These are phyloP conservation scores for Aldabrachelys gigantea DNA, from an alignment of 2,113 vertebrate genomes.

Conservation along the genomic window DNA sequence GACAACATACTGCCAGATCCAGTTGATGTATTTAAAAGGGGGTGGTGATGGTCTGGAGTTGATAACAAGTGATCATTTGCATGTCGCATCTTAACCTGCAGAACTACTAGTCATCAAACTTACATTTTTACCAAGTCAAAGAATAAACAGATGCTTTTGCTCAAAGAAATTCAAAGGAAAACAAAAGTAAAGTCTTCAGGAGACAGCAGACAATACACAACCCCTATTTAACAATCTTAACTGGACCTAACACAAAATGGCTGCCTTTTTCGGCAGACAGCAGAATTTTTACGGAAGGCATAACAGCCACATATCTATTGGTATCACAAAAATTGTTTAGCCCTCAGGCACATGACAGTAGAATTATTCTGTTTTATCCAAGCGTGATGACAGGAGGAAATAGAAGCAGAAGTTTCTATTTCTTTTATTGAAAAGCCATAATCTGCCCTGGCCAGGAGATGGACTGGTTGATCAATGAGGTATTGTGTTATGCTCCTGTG, in stretches of 20 bases:
- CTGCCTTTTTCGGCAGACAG: background rate
- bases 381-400: background rate
- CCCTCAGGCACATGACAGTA: background rate
- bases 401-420: background rate
- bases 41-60: background rate
- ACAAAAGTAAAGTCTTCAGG: background rate
- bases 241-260: background rate
- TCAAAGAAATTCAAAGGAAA: background rate
- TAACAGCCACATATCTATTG: background rate
- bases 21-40: background rate
- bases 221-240: background rate
- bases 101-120: background rate
- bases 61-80: background rate
- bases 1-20: background rate
- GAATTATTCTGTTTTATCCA: background rate
- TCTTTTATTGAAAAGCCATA: background rate
- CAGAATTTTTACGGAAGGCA: background rate
- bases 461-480: rapidly evolving
- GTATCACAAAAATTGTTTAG: background rate
- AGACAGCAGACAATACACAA: background rate
- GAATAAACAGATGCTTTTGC: background rate
- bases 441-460: rapidly evolving
- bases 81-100: background rate
- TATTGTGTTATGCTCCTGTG: background rate
- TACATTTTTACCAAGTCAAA: background rate